phyloP scores from a whole-genome alignment of 2,888 invertebrate species.

The Cordilura impudica region DNA sequence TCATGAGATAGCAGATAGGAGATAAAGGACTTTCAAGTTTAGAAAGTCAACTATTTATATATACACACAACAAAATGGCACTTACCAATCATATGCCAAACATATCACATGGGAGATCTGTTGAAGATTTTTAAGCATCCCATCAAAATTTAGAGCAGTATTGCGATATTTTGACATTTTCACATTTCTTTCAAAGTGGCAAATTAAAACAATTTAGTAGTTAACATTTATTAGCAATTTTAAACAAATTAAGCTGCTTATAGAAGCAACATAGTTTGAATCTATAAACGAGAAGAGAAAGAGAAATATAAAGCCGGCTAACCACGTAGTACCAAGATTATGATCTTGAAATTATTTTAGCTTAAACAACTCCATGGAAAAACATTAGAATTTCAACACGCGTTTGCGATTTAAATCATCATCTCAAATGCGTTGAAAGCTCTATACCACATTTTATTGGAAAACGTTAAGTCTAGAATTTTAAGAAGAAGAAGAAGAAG shows the following conservation, averaged over 20 bases:
- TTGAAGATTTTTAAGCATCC: too few relatives aligned
- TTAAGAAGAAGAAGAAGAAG: slow-evolving; percentile 8
- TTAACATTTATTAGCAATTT: background rate
- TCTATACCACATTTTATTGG: slow-evolving; percentile 20
- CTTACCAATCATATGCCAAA: too few relatives aligned
- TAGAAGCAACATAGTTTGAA: background rate
- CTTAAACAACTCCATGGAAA: slow-evolving; percentile 32
- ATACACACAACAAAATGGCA: too few relatives aligned
- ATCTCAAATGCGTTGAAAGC: slow-evolving; percentile 51
- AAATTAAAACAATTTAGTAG: too few relatives aligned
- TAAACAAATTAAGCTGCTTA: slow-evolving; percentile 11
- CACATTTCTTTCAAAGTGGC: too few relatives aligned
- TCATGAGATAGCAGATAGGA: too few relatives aligned
- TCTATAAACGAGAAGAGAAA: background rate
- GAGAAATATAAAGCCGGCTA: slow-evolving; percentile 1
- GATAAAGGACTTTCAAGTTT: too few relatives aligned
- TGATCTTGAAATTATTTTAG: slow-evolving; percentile 38
- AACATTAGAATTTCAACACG: slow-evolving; percentile 60
- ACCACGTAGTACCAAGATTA: slow-evolving; percentile 36
- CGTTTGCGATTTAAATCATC: slow-evolving; percentile 55
- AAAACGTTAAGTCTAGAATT: slow-evolving; percentile 43
- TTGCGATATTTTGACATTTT: background rate
- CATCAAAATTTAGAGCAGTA: background rate
- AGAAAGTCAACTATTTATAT: too few relatives aligned
- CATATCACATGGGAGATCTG: too few relatives aligned